Base-by-base conservation (phyloP, 2,113 vertebrate genomes). In the Silurus meridionalis region DNA sequence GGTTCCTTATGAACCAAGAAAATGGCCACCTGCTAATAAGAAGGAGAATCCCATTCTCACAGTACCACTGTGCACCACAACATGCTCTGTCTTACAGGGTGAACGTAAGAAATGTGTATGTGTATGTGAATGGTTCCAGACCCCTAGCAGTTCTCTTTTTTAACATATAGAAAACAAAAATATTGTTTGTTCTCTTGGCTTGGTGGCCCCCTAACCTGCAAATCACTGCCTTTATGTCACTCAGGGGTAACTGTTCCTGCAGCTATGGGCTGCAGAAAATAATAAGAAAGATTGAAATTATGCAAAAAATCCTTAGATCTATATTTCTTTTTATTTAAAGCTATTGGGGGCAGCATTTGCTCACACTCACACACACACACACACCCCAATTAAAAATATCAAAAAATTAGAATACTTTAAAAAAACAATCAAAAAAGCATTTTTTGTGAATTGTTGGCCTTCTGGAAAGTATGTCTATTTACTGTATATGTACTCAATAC, bases 201-300 rank as follows among this genome's bases (percentile, higher is more conserved):
- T 88, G 74, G 83, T 37, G 19, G 88, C 79, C 15, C 78, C 66
- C 61, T 90, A 87, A 89, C 90, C 89, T 91, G 89, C 87, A 88
- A 89, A 90, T 89, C 87, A 85, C 78, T 88, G n/a, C 82, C 58
- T 83, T 80, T 58, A 75, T 90, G 89, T 90, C 87, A 84, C 83
- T 63, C 23, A 57, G 37, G 85, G 78, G 86, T 89, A 86, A 90
- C 86, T 91, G 92, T 92, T 94, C 90, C 90, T 80, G 88, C 79
- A 83, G 91, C 90, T 91, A 89, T 90, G 84, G 87, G 50, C 92
- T 93, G 93, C 94, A 95, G 92, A 94, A 95, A 95, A 94, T 95
- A 95, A 95, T 95, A 95, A 95, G 93, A 92, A 92, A 92, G 94
- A 94, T 94, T 95, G 93, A 95, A 95, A 94, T 93, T 94, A 95